A percentile compares a stretch with the other conserved stretches of the same genome.
Conservation (phyloP, 2,797 vertebrate genomes). For the Sebastes iracundus region DNA sequence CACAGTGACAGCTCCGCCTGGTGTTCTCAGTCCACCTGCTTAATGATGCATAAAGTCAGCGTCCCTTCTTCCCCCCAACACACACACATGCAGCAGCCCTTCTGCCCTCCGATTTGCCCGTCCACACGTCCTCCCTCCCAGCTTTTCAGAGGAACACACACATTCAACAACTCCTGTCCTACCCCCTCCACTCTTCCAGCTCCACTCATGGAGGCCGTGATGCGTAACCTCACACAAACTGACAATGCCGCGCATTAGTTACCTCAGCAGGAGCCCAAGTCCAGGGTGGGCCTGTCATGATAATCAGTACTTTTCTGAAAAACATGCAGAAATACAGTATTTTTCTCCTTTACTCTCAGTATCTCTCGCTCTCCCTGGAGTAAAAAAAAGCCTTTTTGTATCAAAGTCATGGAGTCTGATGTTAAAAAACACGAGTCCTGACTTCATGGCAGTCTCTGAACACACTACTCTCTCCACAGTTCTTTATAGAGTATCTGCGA, state of each 20-base stretch:
- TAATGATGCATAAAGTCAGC: conserved; percentile 80
- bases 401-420: conserved; percentile 38
- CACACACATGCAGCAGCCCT: conserved; percentile 12
- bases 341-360: background rate
- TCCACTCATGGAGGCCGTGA: conserved; percentile 54
- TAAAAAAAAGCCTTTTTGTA: conserved; percentile 42
- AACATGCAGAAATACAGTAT: conserved; percentile 39
- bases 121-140: conserved; percentile 49
- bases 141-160: conserved; percentile 38
- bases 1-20: conserved; percentile 56
- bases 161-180: conserved; percentile 29
- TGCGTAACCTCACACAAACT: conserved; percentile 73
- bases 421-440: conserved; percentile 25
- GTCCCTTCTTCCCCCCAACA: conserved; percentile 42
- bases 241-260: conserved; percentile 70
- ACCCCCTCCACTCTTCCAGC: conserved; percentile 35
- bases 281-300: conserved; percentile 58
- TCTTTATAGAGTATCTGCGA: background rate
- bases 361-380: conserved; percentile 30
- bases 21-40: conserved; percentile 74
- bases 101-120: conserved; percentile 48
- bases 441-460: conserved; percentile 16
- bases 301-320: conserved; percentile 56
- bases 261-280: conserved; percentile 58
- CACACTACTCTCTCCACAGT: background rate